Conservation (phyloP, 2,797 vertebrate species). For the Orestias chungarensis region DNA sequence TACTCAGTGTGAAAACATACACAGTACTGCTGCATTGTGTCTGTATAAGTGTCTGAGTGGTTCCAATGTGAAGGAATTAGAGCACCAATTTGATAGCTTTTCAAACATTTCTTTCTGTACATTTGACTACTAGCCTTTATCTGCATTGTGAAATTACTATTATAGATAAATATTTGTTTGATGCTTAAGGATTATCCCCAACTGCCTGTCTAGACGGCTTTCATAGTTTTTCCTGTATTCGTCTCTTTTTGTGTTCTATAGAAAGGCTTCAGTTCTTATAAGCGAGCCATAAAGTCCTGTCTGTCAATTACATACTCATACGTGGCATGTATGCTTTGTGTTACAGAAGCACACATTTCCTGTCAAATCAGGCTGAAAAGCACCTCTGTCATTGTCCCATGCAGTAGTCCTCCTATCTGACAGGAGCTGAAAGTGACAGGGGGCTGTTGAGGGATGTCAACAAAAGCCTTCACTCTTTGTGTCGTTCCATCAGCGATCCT, state of each 20-base stretch:
- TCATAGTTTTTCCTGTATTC: not conserved
- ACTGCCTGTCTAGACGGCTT: not conserved
- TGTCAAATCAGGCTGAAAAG: slow-evolving; percentile 29
- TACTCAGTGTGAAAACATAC: not conserved
- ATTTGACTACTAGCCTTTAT: slow-evolving; percentile 14
- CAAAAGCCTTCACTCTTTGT: slow-evolving; percentile 44
- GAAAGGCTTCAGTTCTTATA: slow-evolving; percentile 40
- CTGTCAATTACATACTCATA: slow-evolving; percentile 34
- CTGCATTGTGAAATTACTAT: slow-evolving; percentile 5
- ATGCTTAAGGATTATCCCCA: slow-evolving; percentile 18
- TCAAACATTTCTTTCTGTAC: slow-evolving; percentile 11
- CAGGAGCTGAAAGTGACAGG: slow-evolving; percentile 48
- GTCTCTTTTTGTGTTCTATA: slow-evolving; percentile 7
- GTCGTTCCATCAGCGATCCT: slow-evolving; percentile 53
- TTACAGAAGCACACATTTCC: slow-evolving; percentile 45
- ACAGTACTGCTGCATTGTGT: slow-evolving; percentile 5
- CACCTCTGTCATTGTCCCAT: slow-evolving; percentile 42
- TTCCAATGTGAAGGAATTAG: slow-evolving; percentile 16
- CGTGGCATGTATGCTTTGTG: slow-evolving; percentile 10
- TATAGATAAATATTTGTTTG: slow-evolving; percentile 23
- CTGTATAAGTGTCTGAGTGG: slow-evolving; percentile 9
- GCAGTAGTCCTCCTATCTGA: slow-evolving; percentile 50
- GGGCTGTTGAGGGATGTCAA: slow-evolving; percentile 31
- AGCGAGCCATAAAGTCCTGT: slow-evolving; percentile 17
- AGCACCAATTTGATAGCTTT: slow-evolving; percentile 25